A percentile compares a stretch with the other conserved stretches of the same genome.
phyloP scores from a whole-genome alignment of 2,797 vertebrate genomes.

The Rhinoraja longicauda region DNA sequence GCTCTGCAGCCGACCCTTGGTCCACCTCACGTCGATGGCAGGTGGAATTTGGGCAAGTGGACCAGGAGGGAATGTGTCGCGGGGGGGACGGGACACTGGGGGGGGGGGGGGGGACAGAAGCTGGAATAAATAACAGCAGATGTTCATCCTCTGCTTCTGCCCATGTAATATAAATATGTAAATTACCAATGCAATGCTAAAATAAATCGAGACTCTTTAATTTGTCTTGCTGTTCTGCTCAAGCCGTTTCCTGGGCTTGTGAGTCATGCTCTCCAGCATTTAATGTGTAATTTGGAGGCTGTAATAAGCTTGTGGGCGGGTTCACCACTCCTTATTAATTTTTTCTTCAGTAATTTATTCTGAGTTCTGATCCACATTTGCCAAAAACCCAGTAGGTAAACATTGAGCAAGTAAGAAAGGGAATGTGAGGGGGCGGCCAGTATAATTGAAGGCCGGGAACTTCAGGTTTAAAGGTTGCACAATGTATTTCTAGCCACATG shows the following conservation, averaged over 20 bases:
- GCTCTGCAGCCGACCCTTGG: neutral
- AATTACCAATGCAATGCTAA: constrained; percentile 7
- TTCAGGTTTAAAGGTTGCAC: constrained; percentile 18
- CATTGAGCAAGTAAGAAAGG: constrained; percentile 22
- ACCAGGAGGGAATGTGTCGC: neutral
- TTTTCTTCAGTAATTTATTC: constrained; percentile 18
- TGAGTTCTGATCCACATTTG: neutral
- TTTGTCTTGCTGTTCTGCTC: constrained; percentile 30
- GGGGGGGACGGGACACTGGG: too few relatives aligned
- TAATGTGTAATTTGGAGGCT: constrained; percentile 33
- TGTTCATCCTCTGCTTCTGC: neutral
- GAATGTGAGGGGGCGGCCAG: constrained; percentile 15
- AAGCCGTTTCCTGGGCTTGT: constrained; percentile 17
- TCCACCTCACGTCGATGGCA: too few relatives aligned
- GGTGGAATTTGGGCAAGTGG: neutral
- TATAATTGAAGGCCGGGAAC: neutral
- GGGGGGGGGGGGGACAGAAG: neutral
- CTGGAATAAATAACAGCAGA: neutral
- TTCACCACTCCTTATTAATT: constrained; percentile 18
- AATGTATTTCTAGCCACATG: neutral
- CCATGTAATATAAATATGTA: constrained; percentile 7
- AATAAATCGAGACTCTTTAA: constrained; percentile 33
- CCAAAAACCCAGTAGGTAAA: constrained; percentile 7
- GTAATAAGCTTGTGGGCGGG: constrained; percentile 30
- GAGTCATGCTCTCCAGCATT: constrained; percentile 19